phyloP scores from a whole-genome alignment of 2,888 invertebrate genomes.

The Amorpha juglandis region DNA sequence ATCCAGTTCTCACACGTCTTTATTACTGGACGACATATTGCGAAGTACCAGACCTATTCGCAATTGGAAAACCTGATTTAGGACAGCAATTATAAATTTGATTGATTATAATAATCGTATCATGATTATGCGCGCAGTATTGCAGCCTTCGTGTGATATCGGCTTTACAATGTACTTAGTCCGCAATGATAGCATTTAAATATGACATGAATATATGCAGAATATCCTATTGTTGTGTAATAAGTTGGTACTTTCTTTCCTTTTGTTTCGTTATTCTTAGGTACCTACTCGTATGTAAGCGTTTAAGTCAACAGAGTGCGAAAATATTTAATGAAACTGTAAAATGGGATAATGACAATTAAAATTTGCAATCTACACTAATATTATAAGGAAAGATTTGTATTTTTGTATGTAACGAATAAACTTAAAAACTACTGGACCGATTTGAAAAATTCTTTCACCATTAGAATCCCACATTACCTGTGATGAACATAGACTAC shows the following conservation, averaged over 20 bases:
- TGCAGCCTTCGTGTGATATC: background rate
- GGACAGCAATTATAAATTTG: conserved; percentile 21
- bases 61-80: conserved; percentile 15
- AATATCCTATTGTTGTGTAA: conserved; percentile 19
- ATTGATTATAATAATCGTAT: conserved; percentile 13
- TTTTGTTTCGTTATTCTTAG: conserved; percentile 1
- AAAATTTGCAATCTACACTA: too few relatives aligned
- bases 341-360: too few relatives aligned
- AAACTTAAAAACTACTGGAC: too few relatives aligned
- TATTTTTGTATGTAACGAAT: too few relatives aligned
- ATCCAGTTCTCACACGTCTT: conserved; percentile 11
- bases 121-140: conserved; percentile 2
- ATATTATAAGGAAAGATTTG: too few relatives aligned
- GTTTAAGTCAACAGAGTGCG: background rate
- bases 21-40: conserved; percentile 14
- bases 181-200: conserved; percentile 15
- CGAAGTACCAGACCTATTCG: conserved; percentile 14
- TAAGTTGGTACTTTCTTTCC: conserved; percentile 9
- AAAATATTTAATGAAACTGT: too few relatives aligned
- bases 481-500: too few relatives aligned
- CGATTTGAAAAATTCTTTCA: too few relatives aligned
- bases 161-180: conserved; percentile 5
- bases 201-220: conserved; percentile 20
- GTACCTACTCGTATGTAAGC: background rate
- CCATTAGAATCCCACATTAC: too few relatives aligned